Percentiles rank a stretch among this genome's conserved stretches.
phyloP scores from a whole-genome alignment of 2,888 invertebrate species.

The Melipona bicolor region DNA sequence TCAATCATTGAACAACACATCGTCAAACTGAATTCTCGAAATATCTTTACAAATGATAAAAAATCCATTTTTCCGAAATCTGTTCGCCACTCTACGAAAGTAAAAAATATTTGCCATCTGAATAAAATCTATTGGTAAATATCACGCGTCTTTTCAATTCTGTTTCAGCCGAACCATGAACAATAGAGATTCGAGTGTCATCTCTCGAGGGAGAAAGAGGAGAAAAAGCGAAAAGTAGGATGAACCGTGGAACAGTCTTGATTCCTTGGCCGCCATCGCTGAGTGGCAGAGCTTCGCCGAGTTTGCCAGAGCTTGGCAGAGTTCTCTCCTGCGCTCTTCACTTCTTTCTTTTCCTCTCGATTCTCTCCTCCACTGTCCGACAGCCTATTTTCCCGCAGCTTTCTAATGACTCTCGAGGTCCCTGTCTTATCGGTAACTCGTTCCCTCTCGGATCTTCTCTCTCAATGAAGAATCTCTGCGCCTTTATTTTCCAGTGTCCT shows the following conservation, averaged over 20 bases:
- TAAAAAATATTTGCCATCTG: constrained; percentile 42
- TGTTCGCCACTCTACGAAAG: background rate
- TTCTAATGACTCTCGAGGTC: constrained; percentile 55
- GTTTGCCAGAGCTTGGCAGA: constrained; percentile 42
- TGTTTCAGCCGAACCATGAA: constrained; percentile 57
- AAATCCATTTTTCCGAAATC: background rate
- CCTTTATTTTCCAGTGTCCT: constrained; percentile 39
- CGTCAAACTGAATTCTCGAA: background rate
- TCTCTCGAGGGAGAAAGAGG: constrained; percentile 46
- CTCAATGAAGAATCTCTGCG: constrained; percentile 45
- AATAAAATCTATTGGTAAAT: constrained; percentile 51
- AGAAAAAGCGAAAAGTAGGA: constrained; percentile 54
- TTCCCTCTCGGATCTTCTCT: constrained; percentile 42
- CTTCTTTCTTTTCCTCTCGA: constrained; percentile 26
- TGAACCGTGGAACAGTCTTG: constrained; percentile 53
- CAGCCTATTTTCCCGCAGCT: constrained; percentile 52
- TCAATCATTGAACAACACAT: background rate
- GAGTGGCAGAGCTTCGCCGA: constrained; percentile 45
- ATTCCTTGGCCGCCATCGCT: constrained; percentile 57
- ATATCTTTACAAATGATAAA: background rate
- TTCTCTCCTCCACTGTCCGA: constrained; percentile 18
- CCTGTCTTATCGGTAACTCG: constrained; percentile 58
- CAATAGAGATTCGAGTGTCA: constrained; percentile 60
- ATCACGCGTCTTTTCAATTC: constrained; percentile 56
- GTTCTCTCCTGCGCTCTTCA: constrained; percentile 41